These are phyloP conservation scores for Metopolophium dirhodum DNA, from an alignment of 1,140 invertebrate species.

Conservation along the genomic window DNA sequence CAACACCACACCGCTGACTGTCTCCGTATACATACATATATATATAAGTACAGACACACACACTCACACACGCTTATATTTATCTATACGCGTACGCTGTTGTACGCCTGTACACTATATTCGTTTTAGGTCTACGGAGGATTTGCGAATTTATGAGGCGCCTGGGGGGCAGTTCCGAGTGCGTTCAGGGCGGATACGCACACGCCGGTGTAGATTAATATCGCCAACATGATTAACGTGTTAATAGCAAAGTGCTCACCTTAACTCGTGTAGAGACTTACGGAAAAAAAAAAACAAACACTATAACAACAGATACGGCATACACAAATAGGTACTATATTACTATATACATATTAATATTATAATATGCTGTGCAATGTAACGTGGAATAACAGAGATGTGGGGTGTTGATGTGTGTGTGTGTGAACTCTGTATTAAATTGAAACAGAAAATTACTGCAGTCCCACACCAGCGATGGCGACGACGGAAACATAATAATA, in stretches of 20 bases:
- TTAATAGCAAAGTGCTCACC: not conserved
- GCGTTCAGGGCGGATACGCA: not conserved
- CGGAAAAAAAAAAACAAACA: not conserved
- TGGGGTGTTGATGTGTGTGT: not conserved
- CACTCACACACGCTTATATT: too few species aligned
- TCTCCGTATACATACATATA: not conserved
- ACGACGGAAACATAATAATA: not conserved
- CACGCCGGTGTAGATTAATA: not conserved
- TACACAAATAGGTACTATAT: not conserved
- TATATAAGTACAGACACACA: not conserved
- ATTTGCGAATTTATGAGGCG: conserved; percentile 13
- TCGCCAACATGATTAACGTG: not conserved
- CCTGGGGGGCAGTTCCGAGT: not conserved
- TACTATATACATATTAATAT: not conserved
- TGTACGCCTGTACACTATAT: not conserved
- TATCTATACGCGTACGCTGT: not conserved
- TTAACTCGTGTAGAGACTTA: not conserved
- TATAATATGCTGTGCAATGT: not conserved
- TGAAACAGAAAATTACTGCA: not conserved
- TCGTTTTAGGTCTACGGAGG: not conserved
- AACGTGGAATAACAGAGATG: not conserved
- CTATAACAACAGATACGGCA: not conserved
- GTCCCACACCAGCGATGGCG: not conserved
- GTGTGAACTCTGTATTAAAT: not conserved
- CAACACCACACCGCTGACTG: not conserved